These are phyloP conservation scores for Phenganax marumi DNA, from an alignment of 92 coral and sea anemone species.

Conservation along the genomic window DNA sequence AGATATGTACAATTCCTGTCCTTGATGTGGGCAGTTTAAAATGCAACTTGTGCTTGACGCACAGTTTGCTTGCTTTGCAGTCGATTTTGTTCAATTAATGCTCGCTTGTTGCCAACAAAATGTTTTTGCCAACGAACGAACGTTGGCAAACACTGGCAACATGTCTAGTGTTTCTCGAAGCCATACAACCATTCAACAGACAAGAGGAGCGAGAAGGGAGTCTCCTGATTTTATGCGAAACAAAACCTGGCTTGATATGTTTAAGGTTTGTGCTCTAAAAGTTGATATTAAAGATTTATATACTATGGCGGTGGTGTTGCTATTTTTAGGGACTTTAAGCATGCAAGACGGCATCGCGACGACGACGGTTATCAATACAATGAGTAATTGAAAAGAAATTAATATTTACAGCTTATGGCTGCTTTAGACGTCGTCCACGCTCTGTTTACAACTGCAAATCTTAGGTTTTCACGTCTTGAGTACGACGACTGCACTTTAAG, in stretches of 20 bases:
- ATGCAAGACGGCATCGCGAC: no score
- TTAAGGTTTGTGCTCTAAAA: constrained; percentile 60
- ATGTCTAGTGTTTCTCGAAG: constrained; percentile 35
- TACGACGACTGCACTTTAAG: no score
- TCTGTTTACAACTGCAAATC: no score
- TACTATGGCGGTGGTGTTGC: background rate
- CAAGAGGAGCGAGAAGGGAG: constrained; percentile 56
- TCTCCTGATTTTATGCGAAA: constrained; percentile 97
- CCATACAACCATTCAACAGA: constrained; percentile 46
- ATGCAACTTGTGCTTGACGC: background rate
- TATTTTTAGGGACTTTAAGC: background rate
- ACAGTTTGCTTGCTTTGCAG: constrained; percentile 42
- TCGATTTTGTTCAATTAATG: constrained; percentile 89
- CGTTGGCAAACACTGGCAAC: constrained; percentile 51
- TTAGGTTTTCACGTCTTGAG: no score
- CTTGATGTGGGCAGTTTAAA: no score
- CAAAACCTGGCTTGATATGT: constrained; percentile 90
- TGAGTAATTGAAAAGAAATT: no score
- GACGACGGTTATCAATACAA: no score
- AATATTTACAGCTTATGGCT: no score
- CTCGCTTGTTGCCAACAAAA: constrained; percentile 94
- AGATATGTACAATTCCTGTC: no score
- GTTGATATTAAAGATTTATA: background rate
- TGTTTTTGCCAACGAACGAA: constrained; percentile 81
- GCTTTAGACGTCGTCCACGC: no score